phyloP scores from a whole-genome alignment of 2,888 invertebrate species.

The Diaprepes abbreviatus region DNA sequence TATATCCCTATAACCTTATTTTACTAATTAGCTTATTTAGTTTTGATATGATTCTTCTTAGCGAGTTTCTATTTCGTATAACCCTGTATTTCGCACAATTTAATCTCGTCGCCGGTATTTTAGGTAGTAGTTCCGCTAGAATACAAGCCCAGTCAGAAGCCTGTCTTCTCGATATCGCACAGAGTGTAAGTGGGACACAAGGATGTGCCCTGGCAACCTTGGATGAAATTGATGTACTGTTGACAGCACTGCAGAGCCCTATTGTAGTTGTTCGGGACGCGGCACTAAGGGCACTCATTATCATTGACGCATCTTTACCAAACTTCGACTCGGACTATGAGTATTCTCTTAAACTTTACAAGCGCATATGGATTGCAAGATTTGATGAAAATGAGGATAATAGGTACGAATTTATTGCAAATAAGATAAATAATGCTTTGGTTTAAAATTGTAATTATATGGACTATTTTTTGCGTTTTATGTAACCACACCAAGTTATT shows the following conservation, averaged over 20 bases:
- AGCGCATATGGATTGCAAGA: conserved; percentile 86
- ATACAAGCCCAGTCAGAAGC: conserved; percentile 84
- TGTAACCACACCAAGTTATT: too few relatives aligned
- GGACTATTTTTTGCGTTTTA: too few relatives aligned
- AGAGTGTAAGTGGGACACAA: conserved; percentile 78
- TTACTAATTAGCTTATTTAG: too few relatives aligned
- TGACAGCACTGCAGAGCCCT: conserved; percentile 83
- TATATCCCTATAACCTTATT: too few relatives aligned
- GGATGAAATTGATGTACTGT: conserved; percentile 82
- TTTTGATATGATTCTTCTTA: too few relatives aligned
- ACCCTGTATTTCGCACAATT: too few relatives aligned
- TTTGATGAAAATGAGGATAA: conserved; percentile 86
- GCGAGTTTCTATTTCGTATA: too few relatives aligned
- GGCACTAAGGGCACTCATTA: conserved; percentile 79
- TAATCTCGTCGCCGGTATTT: conserved; percentile 33
- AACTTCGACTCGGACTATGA: conserved; percentile 72
- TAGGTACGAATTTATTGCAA: conserved; percentile 69
- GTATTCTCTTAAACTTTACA: conserved; percentile 74
- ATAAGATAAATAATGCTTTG: too few relatives aligned
- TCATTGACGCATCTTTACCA: conserved; percentile 76
- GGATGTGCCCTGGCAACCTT: conserved; percentile 75
- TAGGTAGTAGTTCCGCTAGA: conserved; percentile 76
- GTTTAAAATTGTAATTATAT: too few relatives aligned
- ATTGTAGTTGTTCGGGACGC: conserved; percentile 83
- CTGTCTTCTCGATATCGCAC: conserved; percentile 85